Percentiles rank a stretch among this genome's conserved stretches.
Conservation (phyloP, 1,140 invertebrate species). For the Psilanteris sp. region DNA sequence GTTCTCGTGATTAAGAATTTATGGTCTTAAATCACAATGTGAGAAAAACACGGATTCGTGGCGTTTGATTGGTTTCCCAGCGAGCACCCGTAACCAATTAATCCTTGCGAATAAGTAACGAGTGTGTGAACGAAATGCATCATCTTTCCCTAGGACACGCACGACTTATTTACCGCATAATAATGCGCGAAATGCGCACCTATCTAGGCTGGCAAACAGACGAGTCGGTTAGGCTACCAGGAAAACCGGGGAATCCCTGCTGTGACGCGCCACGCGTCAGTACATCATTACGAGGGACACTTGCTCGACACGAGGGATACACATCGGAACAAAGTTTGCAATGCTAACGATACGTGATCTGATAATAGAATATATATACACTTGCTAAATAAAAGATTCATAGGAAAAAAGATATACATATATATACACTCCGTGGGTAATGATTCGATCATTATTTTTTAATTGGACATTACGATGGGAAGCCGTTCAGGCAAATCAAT, state of each 20-base stretch:
- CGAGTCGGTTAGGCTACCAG: slow-evolving; percentile 54
- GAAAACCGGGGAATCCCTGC: slow-evolving; percentile 63
- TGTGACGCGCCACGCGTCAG: slow-evolving; percentile 77
- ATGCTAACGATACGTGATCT: slow-evolving; percentile 60
- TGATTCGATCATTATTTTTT: slow-evolving; percentile 54
- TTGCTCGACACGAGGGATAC: slow-evolving; percentile 68
- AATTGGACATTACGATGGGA: slow-evolving; percentile 52
- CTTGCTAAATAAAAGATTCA: slow-evolving; percentile 22
- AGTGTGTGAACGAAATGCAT: slow-evolving; percentile 58
- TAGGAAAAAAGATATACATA: slow-evolving; percentile 19
- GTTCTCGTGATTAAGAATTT: slow-evolving; percentile 57
- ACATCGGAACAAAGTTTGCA: slow-evolving; percentile 54
- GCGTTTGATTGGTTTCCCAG: slow-evolving; percentile 66
- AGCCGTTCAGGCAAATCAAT: too few relatives aligned
- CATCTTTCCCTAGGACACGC: slow-evolving; percentile 66
- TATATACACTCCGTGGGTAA: slow-evolving; percentile 25
- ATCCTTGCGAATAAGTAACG: slow-evolving; percentile 74
- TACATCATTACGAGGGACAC: slow-evolving; percentile 79
- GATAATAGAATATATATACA: slow-evolving; percentile 57
- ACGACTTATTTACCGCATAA: slow-evolving; percentile 76
- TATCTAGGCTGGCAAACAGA: slow-evolving; percentile 68
- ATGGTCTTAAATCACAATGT: slow-evolving; percentile 12
- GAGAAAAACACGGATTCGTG: slow-evolving; percentile 18
- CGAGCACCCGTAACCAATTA: slow-evolving; percentile 71
- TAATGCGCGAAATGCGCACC: slow-evolving; percentile 55